A percentile compares a stretch with the other conserved stretches of the same genome.
phyloP scores from a whole-genome alignment of 2,113 vertebrate species.

The Epinephelus cyanopodus region DNA sequence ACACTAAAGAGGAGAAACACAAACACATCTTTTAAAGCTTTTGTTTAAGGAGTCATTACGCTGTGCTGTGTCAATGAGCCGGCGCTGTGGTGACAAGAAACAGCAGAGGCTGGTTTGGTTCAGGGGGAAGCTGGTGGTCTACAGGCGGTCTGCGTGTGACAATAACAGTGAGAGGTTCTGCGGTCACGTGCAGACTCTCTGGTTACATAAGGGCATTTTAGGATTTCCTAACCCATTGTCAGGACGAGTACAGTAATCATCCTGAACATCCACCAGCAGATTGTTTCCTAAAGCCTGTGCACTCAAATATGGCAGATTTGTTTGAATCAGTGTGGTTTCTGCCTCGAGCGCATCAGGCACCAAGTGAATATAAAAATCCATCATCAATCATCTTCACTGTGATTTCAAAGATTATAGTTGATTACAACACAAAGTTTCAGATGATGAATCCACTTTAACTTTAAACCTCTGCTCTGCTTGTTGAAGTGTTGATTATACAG shows the following conservation, averaged over 20 bases:
- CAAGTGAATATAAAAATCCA: conserved; percentile 2
- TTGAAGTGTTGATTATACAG: neutral
- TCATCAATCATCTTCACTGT: neutral
- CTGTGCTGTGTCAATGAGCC: conserved; percentile 13
- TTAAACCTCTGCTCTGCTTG: neutral
- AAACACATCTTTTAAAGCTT: conserved; percentile 4
- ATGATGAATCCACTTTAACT: neutral
- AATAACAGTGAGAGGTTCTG: conserved; percentile 29
- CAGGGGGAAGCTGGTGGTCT: conserved; percentile 10
- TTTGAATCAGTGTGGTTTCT: conserved; percentile 11
- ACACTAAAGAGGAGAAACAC: conserved; percentile 14
- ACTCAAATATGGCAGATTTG: conserved; percentile 19
- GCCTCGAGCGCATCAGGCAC: neutral
- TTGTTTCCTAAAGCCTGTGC: conserved; percentile 40
- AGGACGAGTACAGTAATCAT: conserved; percentile 63
- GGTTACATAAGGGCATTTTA: conserved; percentile 72
- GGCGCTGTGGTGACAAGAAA: conserved; percentile 15
- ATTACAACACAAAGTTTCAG: neutral
- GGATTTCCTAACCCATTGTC: conserved; percentile 71
- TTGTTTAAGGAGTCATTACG: conserved; percentile 32
- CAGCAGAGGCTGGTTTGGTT: conserved; percentile 29
- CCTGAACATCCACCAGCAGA: conserved; percentile 57
- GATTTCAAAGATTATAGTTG: neutral
- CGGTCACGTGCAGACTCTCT: conserved; percentile 49
- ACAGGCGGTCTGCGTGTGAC: conserved; percentile 11